These are phyloP conservation scores for Dendrolimus pini DNA, from an alignment of 2,888 invertebrate genomes.

Conservation along the genomic window DNA sequence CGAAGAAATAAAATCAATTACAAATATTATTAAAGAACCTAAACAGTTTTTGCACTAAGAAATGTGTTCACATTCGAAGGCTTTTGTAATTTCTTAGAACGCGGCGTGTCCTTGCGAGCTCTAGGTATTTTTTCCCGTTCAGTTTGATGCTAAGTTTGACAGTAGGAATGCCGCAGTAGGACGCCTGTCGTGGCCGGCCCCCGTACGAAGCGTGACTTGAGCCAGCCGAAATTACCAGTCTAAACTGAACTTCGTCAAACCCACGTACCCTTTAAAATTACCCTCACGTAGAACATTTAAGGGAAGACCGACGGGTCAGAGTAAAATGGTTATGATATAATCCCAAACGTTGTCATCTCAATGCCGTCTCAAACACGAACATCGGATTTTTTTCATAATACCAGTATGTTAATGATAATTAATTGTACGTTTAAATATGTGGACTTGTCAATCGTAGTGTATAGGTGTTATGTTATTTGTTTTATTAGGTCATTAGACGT, in stretches of 20 bases:
- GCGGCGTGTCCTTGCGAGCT: conserved; percentile 45
- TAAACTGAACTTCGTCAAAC: conserved; percentile 19
- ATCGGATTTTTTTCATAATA: conserved; percentile 50
- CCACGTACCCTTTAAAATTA: conserved; percentile 24
- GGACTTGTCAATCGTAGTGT: conserved; percentile 57
- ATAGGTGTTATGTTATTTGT: conserved; percentile 57
- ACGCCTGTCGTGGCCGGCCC: conserved; percentile 59
- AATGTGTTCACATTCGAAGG: background rate
- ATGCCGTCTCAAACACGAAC: conserved; percentile 67
- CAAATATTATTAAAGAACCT: too few relatives aligned
- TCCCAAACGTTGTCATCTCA: conserved; percentile 69
- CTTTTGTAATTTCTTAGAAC: conserved; percentile 26
- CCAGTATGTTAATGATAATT: conserved; percentile 59
- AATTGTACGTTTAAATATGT: conserved; percentile 59
- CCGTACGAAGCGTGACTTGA: conserved; percentile 52
- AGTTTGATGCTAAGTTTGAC: conserved; percentile 62
- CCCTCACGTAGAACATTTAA: conserved; percentile 15
- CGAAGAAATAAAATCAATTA: too few relatives aligned
- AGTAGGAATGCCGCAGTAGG: conserved; percentile 57
- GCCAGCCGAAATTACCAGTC: conserved; percentile 32
- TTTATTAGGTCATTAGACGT: conserved; percentile 29
- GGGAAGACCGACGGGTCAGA: conserved; percentile 27
- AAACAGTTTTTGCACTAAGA: too few relatives aligned
- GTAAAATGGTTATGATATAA: conserved; percentile 45
- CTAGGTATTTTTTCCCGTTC: conserved; percentile 46